Evolutionary conservation across 1,140 invertebrate species (phyloP).

Genomic region (Drosophila leontia): DNA sequence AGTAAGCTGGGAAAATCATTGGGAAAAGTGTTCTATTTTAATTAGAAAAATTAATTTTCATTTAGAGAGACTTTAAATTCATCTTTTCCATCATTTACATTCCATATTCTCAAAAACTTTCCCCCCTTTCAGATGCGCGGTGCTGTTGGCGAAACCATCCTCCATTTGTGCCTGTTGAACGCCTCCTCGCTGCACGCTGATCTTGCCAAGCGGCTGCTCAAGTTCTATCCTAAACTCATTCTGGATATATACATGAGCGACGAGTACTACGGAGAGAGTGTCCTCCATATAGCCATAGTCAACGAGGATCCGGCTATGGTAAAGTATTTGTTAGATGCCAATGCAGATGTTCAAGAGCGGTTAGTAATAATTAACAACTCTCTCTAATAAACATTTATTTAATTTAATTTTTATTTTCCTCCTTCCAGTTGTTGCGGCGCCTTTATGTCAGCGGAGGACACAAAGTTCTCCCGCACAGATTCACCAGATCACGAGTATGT

Average conservation of each 20-base stretch:
- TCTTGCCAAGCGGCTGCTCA: constrained; percentile 95
- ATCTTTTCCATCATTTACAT: not conserved
- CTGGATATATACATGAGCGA: constrained; percentile 98
- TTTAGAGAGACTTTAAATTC: not conserved
- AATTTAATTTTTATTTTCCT: not conserved
- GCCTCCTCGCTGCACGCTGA: constrained; percentile 96
- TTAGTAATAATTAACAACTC: constrained; percentile 11
- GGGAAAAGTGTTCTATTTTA: not conserved
- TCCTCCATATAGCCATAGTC: constrained; percentile 98
- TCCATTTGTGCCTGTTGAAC: constrained; percentile 97
- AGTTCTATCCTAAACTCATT: constrained; percentile 97
- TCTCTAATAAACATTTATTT: not conserved
- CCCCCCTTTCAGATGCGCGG: constrained; percentile 89
- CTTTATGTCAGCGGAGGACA: constrained; percentile 99
- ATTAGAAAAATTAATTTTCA: not conserved
- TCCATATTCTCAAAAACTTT: not conserved
- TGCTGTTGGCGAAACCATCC: constrained; percentile 97
- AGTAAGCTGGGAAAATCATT: not conserved
- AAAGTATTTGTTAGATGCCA: constrained; percentile 96
- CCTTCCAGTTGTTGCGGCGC: constrained; percentile 91
- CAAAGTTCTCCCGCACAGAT: constrained; percentile 95
- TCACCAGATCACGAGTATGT: constrained; percentile 97
- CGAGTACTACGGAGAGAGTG: constrained; percentile 98
- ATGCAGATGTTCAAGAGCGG: constrained; percentile 95
- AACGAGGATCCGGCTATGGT: constrained; percentile 99